These are phyloP conservation scores for Protonibea diacanthus DNA, from an alignment of 2,797 vertebrate species.

Conservation along the genomic window DNA sequence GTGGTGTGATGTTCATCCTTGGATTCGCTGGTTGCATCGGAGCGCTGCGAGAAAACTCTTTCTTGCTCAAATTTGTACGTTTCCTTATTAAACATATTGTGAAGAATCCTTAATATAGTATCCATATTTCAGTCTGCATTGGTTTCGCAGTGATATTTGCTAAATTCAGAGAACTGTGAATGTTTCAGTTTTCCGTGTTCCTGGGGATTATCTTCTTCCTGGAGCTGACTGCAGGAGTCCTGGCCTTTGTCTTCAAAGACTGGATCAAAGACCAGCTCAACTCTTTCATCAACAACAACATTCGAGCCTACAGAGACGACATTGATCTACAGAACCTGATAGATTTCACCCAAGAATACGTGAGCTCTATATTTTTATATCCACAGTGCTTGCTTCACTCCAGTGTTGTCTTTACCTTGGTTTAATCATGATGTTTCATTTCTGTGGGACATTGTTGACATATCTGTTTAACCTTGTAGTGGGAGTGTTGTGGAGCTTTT, in stretches of 20 bases:
- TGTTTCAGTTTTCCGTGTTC: constrained; percentile 95
- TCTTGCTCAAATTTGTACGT: constrained; percentile 98
- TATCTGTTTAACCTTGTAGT: constrained; percentile 82
- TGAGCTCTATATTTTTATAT: constrained; percentile 79
- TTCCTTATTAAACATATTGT: not conserved
- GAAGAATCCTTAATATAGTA: not conserved
- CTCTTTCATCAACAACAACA: constrained; percentile 99
- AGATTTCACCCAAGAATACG: constrained; percentile 99
- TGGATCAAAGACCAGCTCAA: constrained; percentile 99
- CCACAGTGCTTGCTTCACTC: not conserved
- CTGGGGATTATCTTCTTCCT: constrained; percentile 99
- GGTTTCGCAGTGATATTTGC: constrained; percentile 1
- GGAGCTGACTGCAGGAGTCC: constrained; percentile 97
- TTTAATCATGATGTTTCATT: not conserved
- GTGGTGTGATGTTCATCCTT: constrained; percentile 98
- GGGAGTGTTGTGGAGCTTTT: constrained; percentile 99
- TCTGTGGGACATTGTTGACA: constrained; percentile 12
- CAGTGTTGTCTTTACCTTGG: constrained; percentile 23
- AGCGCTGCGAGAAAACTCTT: constrained; percentile 96
- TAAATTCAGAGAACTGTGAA: constrained; percentile 3
- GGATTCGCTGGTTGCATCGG: constrained; percentile 99
- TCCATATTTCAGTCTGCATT: not conserved
- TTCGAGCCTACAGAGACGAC: constrained; percentile 97
- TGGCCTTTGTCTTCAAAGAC: constrained; percentile 99
- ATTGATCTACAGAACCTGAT: constrained; percentile 99